These are phyloP conservation scores for Pollachius pollachius DNA, from an alignment of 2,113 vertebrate species.

Conservation along the genomic window DNA sequence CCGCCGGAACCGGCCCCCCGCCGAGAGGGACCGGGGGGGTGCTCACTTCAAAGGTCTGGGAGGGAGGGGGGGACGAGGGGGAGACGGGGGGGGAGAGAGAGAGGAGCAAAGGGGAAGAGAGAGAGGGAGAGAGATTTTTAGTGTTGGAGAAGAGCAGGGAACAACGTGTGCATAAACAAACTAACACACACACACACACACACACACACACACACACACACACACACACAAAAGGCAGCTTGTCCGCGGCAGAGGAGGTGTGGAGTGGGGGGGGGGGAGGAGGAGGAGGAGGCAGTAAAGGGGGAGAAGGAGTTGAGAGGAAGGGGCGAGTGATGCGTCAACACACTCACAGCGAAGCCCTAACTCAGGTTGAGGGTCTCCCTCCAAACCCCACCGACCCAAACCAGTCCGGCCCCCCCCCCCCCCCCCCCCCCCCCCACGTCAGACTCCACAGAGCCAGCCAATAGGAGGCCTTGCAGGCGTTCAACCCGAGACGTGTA, in stretches of 20 bases:
- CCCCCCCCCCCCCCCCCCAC: too few species aligned
- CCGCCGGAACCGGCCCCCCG: constrained; percentile 69
- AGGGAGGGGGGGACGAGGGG: too few species aligned
- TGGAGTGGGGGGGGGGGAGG: neutral
- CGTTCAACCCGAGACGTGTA: too few species aligned
- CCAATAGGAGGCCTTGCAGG: too few species aligned
- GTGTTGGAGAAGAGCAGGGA: constrained; percentile 67
- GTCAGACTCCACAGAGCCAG: too few species aligned
- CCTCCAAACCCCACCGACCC: too few species aligned
- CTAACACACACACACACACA: too few species aligned
- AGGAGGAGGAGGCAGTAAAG: constrained; percentile 12
- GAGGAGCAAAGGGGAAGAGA: constrained; percentile 16
- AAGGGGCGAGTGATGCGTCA: too few species aligned
- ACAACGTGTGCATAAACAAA: constrained; percentile 46
- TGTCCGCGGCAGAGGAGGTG: neutral
- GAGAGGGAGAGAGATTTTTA: constrained; percentile 55
- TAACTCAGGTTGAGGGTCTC: too few species aligned
- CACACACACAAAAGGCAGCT: constrained; percentile 8
- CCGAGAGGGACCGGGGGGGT: too few species aligned
- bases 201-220: constrained; percentile 12
- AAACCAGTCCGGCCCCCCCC: too few species aligned
- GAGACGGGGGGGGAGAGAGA: constrained; percentile 12
- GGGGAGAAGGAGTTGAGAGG: neutral
- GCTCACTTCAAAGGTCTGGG: constrained; percentile 70
- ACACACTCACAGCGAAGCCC: too few species aligned